Conservation (phyloP, 23 tunicate genomes). For the Styela plicata region DNA sequence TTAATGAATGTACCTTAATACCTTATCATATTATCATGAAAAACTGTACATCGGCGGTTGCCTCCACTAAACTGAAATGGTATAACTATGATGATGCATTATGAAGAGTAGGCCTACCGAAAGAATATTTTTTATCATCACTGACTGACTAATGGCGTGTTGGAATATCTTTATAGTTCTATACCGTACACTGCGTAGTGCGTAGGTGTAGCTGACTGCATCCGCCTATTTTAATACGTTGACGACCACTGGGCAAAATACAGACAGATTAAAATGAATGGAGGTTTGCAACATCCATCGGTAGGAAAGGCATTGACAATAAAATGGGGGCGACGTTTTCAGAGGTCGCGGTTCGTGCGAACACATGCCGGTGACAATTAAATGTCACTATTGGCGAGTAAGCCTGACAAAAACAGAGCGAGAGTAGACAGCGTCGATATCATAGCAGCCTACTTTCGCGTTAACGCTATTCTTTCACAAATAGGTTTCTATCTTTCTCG, state of each 20-base stretch:
- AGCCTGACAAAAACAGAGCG: neutral
- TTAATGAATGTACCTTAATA: too few relatives aligned
- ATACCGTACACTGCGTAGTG: neutral
- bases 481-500: too few relatives aligned
- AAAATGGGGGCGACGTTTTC: conserved; percentile 38
- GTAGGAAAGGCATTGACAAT: neutral
- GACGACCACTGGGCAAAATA: neutral
- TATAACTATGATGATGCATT: too few relatives aligned
- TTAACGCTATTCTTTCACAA: neutral
- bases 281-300: neutral
- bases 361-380: conserved; percentile 31
- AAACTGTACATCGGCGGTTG: too few relatives aligned
- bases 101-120: too few relatives aligned
- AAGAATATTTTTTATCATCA: neutral
- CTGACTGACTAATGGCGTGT: neutral
- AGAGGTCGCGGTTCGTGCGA: conserved; percentile 16
- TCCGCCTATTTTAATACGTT: neutral
- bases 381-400: neutral
- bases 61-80: too few relatives aligned
- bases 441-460: neutral
- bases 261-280: neutral
- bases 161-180: neutral
- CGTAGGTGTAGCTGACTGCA: neutral
- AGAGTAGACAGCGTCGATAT: neutral
- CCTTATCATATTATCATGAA: too few relatives aligned